Conservation (phyloP, 2,113 vertebrate species). For the Salvelinus sp. region DNA sequence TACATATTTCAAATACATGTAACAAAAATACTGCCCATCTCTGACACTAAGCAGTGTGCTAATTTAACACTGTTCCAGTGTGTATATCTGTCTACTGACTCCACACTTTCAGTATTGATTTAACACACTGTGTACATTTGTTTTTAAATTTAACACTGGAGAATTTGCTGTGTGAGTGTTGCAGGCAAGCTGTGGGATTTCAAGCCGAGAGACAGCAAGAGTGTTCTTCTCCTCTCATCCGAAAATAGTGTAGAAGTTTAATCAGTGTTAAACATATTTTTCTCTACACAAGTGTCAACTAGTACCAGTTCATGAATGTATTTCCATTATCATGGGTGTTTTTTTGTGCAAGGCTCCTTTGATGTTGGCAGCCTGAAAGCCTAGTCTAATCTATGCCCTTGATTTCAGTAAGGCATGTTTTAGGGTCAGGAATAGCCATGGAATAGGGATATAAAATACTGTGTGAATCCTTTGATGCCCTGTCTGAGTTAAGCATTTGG, state of each 20-base stretch:
- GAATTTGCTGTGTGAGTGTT: background rate
- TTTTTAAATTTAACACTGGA: no score
- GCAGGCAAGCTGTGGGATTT: background rate
- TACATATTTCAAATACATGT: no score
- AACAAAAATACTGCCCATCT: no score
- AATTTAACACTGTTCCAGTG: no score
- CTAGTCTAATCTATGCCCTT: conserved; percentile 58
- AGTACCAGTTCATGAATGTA: conserved; percentile 39
- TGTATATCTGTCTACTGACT: no score
- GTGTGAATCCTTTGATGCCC: conserved; percentile 60
- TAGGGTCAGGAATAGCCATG: conserved; percentile 51
- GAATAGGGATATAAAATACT: conserved; percentile 38
- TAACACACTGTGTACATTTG: no score
- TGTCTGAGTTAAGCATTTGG: conserved; percentile 43
- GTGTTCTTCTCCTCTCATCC: background rate
- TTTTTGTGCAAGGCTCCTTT: conserved; percentile 49
- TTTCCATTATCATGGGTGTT: conserved; percentile 46
- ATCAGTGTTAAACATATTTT: conserved; percentile 47
- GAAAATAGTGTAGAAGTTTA: conserved; percentile 21
- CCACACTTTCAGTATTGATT: no score
- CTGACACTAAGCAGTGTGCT: no score
- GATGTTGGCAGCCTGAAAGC: conserved; percentile 58
- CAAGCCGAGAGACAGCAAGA: background rate
- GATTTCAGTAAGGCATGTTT: conserved; percentile 65
- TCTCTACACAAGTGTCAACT: conserved; percentile 47